Conservation (phyloP, 2,797 vertebrate genomes). For the Echeneis naucrates region DNA sequence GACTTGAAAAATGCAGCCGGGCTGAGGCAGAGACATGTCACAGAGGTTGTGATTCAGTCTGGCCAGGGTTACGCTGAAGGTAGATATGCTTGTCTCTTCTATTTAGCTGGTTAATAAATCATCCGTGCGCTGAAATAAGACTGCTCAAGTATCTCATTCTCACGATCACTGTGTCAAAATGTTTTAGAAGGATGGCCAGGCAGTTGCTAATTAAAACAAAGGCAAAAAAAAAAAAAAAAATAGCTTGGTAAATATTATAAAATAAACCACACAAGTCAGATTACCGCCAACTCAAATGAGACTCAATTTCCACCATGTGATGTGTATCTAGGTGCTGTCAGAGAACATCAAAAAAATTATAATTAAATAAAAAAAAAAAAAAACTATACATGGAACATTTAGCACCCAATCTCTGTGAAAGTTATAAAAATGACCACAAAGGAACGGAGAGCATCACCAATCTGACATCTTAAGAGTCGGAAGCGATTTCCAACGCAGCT, state of each 20-base stretch:
- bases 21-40: conserved; percentile 12
- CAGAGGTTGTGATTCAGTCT: conserved; percentile 30
- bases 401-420: no score
- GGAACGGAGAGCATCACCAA: no score
- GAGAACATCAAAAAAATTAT: no score
- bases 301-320: not conserved
- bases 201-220: conserved; percentile 11
- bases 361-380: no score
- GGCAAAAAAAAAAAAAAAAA: conserved; percentile 4
- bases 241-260: not conserved
- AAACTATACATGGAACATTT: no score
- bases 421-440: no score
- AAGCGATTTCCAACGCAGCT: no score
- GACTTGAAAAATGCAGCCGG: conserved; percentile 11
- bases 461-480: no score
- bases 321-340: not conserved
- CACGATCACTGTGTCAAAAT: conserved; percentile 9
- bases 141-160: conserved; percentile 12
- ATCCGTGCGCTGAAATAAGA: conserved; percentile 31
- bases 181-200: conserved; percentile 3
- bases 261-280: conserved; percentile 10
- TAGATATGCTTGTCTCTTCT: conserved; percentile 44
- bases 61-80: conserved; percentile 37
- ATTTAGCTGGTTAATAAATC: conserved; percentile 62
- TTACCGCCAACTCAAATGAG: not conserved